Evolutionary conservation across 1,140 invertebrate species (phyloP).

Genomic region (Phenacoccus solenopsis): DNA sequence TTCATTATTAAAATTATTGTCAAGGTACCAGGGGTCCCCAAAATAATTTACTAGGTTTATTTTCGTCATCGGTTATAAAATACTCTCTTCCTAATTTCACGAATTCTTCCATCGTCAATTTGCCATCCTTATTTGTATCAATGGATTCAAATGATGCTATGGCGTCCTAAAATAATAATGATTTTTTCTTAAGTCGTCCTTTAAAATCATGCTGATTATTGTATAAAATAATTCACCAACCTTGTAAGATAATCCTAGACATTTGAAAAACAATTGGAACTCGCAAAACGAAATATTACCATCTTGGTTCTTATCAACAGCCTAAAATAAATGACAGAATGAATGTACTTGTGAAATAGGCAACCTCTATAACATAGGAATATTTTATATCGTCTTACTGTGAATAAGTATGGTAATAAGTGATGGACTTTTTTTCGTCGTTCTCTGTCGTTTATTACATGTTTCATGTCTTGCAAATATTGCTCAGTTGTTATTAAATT

Average conservation of each 20-base stretch:
- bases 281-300: constrained; percentile 65
- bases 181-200: not conserved
- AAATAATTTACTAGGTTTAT: constrained; percentile 63
- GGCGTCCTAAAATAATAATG: constrained; percentile 41
- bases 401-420: constrained; percentile 65
- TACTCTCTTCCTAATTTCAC: constrained; percentile 62
- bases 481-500: constrained; percentile 65
- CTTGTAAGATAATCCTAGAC: constrained; percentile 55
- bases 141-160: constrained; percentile 60
- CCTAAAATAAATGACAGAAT: constrained; percentile 37
- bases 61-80: constrained; percentile 61
- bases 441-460: constrained; percentile 58
- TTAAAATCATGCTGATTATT: not conserved
- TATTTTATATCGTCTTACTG: constrained; percentile 37
- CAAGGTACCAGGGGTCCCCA: constrained; percentile 58
- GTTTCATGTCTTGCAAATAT: constrained; percentile 65
- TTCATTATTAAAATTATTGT: not conserved
- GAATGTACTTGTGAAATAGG: not conserved
- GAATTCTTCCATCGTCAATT: constrained; percentile 60
- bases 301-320: constrained; percentile 63
- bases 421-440: constrained; percentile 55
- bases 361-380: not conserved
- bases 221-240: constrained; percentile 32
- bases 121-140: constrained; percentile 61
- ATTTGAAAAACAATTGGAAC: constrained; percentile 68